These are phyloP conservation scores for Aphis gossypii DNA, from an alignment of 1,140 invertebrate species.

Conservation along the genomic window DNA sequence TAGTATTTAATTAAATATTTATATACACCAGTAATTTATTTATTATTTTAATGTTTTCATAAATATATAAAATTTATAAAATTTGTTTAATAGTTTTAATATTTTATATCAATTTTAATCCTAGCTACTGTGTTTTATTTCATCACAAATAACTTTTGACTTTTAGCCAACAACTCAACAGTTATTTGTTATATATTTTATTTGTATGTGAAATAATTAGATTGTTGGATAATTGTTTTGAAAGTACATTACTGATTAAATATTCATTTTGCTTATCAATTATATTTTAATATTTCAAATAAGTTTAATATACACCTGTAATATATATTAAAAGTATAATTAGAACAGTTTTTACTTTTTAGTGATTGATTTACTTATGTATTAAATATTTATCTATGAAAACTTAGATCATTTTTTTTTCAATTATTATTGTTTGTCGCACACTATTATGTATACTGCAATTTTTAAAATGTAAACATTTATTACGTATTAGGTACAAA, in stretches of 20 bases:
- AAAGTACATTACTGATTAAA: background rate
- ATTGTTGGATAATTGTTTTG: background rate
- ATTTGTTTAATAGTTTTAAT: background rate
- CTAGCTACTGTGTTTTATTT: background rate
- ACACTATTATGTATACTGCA: no score
- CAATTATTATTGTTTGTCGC: no score
- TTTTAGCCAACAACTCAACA: background rate
- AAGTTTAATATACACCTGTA: background rate
- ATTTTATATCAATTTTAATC: background rate
- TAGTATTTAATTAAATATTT: background rate
- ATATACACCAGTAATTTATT: background rate
- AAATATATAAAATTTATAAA: no score
- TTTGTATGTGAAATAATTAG: background rate
- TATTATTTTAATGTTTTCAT: background rate
- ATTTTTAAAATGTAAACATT: no score
- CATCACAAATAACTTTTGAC: background rate
- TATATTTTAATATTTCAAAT: background rate
- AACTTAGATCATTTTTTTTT: background rate
- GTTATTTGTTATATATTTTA: background rate
- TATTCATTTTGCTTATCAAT: background rate
- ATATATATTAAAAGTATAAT: no score
- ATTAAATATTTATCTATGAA: no score
- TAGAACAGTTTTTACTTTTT: no score
- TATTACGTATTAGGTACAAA: no score
- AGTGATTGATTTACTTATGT: no score